Conservation (phyloP, 1,140 invertebrate species). For the Triops cancriformis region DNA sequence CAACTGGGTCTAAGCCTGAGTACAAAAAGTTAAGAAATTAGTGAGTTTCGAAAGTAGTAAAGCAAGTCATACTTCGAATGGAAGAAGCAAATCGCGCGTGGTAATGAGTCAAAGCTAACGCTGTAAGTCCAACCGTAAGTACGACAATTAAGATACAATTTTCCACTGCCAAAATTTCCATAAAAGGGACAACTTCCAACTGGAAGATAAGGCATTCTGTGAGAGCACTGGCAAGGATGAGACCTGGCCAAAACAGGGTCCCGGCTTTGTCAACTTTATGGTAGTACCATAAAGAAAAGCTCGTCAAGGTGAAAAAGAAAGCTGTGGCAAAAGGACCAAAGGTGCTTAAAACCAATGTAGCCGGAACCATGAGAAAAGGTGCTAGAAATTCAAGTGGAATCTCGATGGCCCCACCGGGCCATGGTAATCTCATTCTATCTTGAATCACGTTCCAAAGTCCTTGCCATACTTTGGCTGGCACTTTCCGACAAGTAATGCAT, state of each 20-base stretch:
- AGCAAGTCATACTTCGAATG: background rate
- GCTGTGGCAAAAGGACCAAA: background rate
- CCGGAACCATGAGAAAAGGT: constrained; percentile 2
- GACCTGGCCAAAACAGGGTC: background rate
- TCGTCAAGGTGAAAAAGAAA: background rate
- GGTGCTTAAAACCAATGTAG: constrained; percentile 1
- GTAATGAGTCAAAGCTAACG: background rate
- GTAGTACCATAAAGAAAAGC: constrained; percentile 8
- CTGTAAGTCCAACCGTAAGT: background rate
- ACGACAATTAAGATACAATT: constrained; percentile 15
- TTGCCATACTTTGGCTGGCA: background rate
- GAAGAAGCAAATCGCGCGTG: background rate
- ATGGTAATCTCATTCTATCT: constrained; percentile 17
- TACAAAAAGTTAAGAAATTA: background rate
- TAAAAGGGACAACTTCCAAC: constrained; percentile 3
- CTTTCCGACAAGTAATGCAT: background rate
- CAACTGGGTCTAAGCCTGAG: too few species aligned
- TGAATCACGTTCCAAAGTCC: background rate
- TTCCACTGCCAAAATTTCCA: constrained; percentile 20
- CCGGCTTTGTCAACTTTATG: background rate
- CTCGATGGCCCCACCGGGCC: constrained; percentile 10
- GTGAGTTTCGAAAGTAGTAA: background rate
- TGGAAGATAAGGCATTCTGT: constrained; percentile 15
- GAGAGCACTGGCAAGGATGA: background rate
- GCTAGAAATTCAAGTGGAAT: background rate